Base-by-base conservation (phyloP, 2,888 invertebrate genomes). In the Brachypalpus laphriformis region DNA sequence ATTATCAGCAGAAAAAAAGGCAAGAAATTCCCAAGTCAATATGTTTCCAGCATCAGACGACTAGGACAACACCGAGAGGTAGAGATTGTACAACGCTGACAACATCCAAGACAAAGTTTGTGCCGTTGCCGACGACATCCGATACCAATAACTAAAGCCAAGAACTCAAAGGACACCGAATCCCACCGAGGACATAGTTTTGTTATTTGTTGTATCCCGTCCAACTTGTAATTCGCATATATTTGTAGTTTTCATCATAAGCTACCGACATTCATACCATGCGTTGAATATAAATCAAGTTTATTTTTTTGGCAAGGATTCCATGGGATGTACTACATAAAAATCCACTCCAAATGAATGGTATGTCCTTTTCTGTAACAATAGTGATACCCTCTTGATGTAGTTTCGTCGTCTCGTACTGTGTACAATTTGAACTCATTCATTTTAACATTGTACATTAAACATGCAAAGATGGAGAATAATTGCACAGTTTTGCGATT, bases 251-350 rank as follows among this genome's bases (percentile, higher is more conserved):
- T 82, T 70, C 74, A 75, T 65, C 72, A 77, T 68, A 77, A 86
- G 77, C 70, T 80, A 78, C 75, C 74, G 70, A 81, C 75, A 42
- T 70, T 70, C 80, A 68, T 65, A 87, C 76, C 78, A 85, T 83
- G 71, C 77, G 82, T 71, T 87, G 86, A 85, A 83, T 86, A 88
- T 89, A 81, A 85, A 85, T 87, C 85, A 87, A 80, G 76, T 66
- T 80, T 68, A 56, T 63, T 75, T 63, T 77, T 87, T 70, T 87
- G 87, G 82, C 87, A 87, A 66, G 49, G 70, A 82, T 81, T 66
- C 76, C 70, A 47, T 28, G 47, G 56, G 54, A 76, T 45, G 49
- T 81, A 81, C 72, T 81, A 81, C 81, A 85, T 56, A 80, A 77
- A 74, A 86, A 85, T 77, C 74, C 63, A 86, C 72, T 81, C 56